phyloP scores from a whole-genome alignment of 2,797 vertebrate genomes.

The Paguma larvata region DNA sequence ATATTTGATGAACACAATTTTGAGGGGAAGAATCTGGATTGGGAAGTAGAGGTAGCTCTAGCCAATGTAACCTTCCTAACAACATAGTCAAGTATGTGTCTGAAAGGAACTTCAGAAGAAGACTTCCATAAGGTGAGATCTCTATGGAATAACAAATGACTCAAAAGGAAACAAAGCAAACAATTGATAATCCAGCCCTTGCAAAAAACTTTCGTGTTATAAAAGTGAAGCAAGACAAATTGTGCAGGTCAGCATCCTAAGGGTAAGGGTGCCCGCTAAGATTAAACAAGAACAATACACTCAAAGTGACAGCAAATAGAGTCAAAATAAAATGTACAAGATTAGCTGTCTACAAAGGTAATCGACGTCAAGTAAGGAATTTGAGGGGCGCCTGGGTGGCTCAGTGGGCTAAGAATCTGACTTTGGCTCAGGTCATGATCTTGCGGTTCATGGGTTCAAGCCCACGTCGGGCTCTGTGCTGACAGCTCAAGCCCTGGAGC shows the following conservation, averaged over 20 bases:
- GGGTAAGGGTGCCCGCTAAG: not conserved
- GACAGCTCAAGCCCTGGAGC: too few relatives aligned
- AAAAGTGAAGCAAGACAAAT: not conserved
- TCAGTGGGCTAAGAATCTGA: too few relatives aligned
- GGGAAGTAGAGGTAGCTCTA: not conserved
- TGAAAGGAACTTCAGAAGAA: not conserved
- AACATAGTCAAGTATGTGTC: not conserved
- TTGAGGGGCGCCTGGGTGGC: not conserved
- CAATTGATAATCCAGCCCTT: not conserved
- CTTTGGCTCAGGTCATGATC: too few relatives aligned
- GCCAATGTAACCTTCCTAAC: not conserved
- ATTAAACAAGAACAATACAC: not conserved
- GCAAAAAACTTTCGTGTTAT: not conserved
- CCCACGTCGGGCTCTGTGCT: too few relatives aligned
- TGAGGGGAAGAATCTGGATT: not conserved
- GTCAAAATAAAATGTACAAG: not conserved
- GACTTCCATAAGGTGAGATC: not conserved
- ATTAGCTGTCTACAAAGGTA: not conserved
- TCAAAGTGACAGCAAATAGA: not conserved
- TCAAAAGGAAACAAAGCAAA: not conserved
- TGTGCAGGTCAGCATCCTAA: not conserved
- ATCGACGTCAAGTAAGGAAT: not conserved
- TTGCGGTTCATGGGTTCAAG: too few relatives aligned
- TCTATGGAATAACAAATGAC: not conserved
- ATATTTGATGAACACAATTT: not conserved